phyloP scores from a whole-genome alignment of 1,140 invertebrate genomes.

The Campoletis sonorensis region DNA sequence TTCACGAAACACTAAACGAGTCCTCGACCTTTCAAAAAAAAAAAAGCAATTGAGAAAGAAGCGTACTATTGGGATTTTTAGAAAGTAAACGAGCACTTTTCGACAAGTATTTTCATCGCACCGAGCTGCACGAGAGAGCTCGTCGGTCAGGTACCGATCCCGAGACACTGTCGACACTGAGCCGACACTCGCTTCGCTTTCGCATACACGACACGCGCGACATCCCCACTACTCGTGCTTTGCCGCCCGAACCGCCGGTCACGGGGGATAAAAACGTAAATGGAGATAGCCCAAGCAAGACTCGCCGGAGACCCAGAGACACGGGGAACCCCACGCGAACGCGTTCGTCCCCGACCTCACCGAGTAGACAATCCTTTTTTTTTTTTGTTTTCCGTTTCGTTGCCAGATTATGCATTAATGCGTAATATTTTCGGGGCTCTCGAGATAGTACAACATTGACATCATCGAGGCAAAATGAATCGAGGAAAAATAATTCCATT shows the following conservation, averaged over 20 bases:
- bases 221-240: neutral
- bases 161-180: constrained; percentile 52
- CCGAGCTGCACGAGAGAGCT: constrained; percentile 37
- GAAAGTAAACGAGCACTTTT: neutral
- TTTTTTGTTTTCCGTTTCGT: neutral
- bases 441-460: too few relatives aligned
- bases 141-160: constrained; percentile 55
- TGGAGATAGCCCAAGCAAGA: neutral
- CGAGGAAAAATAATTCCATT: too few relatives aligned
- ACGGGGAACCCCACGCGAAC: too few relatives aligned
- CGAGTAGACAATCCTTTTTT: neutral
- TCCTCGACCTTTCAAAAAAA: neutral
- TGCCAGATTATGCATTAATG: neutral
- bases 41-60: neutral
- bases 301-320: neutral
- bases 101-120: neutral
- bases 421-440: too few relatives aligned
- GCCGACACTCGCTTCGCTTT: constrained; percentile 15
- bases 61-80: neutral
- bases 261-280: neutral
- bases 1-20: constrained; percentile 45
- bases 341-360: neutral
- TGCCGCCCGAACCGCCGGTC: neutral
- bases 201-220: neutral
- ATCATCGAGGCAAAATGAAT: too few relatives aligned